These are phyloP conservation scores for Atopsyche davidsoni DNA, from an alignment of 1,140 invertebrate species.

Conservation along the genomic window DNA sequence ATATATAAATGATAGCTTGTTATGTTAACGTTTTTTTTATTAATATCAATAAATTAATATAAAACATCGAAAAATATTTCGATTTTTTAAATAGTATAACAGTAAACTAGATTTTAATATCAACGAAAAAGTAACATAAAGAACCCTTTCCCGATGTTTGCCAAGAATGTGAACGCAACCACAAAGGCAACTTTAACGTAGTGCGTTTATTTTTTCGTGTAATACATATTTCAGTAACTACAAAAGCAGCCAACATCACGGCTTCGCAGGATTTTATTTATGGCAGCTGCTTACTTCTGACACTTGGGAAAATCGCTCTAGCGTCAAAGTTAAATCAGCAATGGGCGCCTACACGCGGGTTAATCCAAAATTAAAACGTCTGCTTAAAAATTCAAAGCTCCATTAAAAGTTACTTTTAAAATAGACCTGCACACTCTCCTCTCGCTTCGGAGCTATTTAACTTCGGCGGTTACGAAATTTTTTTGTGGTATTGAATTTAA, in stretches of 20 bases:
- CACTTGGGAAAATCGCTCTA: conserved; percentile 7
- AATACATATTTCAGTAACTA: not conserved
- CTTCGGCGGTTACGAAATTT: conserved; percentile 4
- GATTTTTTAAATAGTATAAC: no score
- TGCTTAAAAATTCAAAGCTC: conserved; percentile 27
- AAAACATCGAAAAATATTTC: no score
- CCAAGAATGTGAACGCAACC: not conserved
- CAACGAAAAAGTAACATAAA: no score
- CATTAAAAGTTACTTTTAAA: conserved; percentile 28
- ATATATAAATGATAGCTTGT: no score
- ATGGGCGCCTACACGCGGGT: conserved; percentile 1
- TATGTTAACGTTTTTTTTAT: no score
- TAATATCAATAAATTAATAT: no score
- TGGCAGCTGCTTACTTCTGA: conserved; percentile 8
- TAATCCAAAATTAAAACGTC: conserved; percentile 21
- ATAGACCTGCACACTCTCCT: conserved; percentile 22
- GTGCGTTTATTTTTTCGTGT: not conserved
- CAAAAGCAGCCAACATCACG: no score
- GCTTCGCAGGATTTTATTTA: not conserved
- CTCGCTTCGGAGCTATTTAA: conserved; percentile 16
- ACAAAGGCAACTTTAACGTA: not conserved
- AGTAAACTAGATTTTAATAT: no score
- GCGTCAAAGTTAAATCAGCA: not conserved
- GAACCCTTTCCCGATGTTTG: no score
- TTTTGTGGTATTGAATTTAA: no score